A percentile compares a stretch with the other conserved stretches of the same genome.
phyloP scores from a whole-genome alignment of 2,797 vertebrate genomes.

The Mormyrus proboscirostris region DNA sequence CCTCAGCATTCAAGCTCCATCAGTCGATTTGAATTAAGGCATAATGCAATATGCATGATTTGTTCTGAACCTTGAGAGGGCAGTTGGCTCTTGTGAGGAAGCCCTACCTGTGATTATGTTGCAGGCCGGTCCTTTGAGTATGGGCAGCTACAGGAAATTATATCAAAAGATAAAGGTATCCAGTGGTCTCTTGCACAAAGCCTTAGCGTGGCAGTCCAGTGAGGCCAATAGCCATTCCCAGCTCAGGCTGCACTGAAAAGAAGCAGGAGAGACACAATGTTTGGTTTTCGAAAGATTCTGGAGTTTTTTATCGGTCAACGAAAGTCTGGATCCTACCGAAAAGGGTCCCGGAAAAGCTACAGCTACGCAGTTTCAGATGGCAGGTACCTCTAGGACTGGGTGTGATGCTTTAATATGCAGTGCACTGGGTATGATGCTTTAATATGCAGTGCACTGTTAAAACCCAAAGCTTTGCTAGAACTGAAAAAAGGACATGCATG shows the following conservation, averaged over 20 bases:
- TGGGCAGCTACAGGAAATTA: neutral
- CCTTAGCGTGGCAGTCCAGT: neutral
- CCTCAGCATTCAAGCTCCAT: conserved; percentile 16
- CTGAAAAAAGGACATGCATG: neutral
- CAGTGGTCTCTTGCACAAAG: neutral
- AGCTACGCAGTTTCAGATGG: conserved; percentile 50
- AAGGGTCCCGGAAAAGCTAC: conserved; percentile 56
- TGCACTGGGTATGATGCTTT: neutral
- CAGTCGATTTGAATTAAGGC: conserved; percentile 5
- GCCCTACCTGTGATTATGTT: conserved; percentile 29
- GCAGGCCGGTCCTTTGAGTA: conserved; percentile 28
- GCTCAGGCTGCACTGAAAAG: neutral
- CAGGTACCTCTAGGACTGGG: conserved; percentile 48
- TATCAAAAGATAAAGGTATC: neutral
- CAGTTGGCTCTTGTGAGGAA: conserved; percentile 21
- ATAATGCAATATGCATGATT: conserved; percentile 35
- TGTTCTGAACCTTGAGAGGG: conserved; percentile 25
- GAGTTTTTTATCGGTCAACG: conserved; percentile 50
- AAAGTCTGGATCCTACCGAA: conserved; percentile 46
- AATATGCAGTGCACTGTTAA: neutral
- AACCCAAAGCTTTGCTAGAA: neutral
- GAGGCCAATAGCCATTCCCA: neutral
- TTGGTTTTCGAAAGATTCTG: conserved; percentile 55
- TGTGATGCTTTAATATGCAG: neutral
- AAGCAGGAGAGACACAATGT: conserved; percentile 38